A percentile compares a stretch with the other conserved stretches of the same genome.
These are phyloP conservation scores for Penaeus monodon DNA, from an alignment of 2,888 invertebrate genomes.

Conservation along the genomic window DNA sequence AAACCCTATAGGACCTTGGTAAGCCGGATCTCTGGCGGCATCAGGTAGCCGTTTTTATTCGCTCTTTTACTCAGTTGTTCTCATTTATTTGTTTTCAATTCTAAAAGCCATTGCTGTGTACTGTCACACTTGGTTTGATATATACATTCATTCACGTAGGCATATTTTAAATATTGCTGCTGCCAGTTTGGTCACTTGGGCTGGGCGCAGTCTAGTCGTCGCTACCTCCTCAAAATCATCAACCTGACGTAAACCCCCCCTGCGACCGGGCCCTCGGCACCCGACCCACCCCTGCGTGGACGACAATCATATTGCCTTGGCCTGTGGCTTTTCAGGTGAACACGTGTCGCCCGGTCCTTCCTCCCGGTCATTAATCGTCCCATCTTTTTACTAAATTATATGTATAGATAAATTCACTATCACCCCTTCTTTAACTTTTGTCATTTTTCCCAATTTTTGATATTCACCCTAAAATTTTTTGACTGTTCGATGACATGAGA, in stretches of 20 bases:
- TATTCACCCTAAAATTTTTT: conserved; percentile 86
- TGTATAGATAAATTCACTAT: too few species aligned
- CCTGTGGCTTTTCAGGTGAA: conserved; percentile 55
- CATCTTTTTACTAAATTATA: too few species aligned
- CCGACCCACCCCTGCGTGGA: conserved; percentile 26
- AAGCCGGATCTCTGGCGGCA: conserved; percentile 67
- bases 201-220: conserved; percentile 44
- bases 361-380: too few species aligned
- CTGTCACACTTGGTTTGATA: too few species aligned
- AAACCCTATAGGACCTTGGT: conserved; percentile 94
- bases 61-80: too few species aligned
- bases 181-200: conserved; percentile 58
- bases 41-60: too few species aligned
- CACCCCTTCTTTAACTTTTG: too few species aligned
- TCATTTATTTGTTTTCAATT: too few species aligned
- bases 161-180: background rate
- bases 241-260: conserved; percentile 31
- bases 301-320: conserved; percentile 56
- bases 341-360: too few species aligned
- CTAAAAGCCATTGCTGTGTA: too few species aligned
- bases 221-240: conserved; percentile 28
- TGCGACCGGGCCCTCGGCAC: background rate
- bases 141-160: too few species aligned
- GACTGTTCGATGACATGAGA: conserved; percentile 83
- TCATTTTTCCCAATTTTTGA: conserved; percentile 75